Percentiles rank a stretch among this genome's conserved stretches.
Evolutionary conservation across 2,797 vertebrate genomes (phyloP).

Genomic region (Darevskia mixta): DNA sequence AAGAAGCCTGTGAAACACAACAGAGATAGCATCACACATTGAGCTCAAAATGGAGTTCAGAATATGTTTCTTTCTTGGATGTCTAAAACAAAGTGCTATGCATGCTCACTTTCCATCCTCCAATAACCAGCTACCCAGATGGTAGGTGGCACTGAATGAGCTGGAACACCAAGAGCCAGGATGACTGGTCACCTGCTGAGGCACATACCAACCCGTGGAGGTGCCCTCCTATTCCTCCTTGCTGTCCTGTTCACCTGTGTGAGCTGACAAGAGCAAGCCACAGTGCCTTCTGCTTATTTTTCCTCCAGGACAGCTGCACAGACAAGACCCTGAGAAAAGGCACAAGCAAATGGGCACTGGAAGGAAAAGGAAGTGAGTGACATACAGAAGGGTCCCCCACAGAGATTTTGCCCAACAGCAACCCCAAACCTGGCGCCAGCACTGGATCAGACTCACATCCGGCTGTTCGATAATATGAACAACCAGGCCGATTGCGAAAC

Average conservation of each 20-base stretch:
- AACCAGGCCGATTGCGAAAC: too few species aligned
- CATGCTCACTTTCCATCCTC: too few species aligned
- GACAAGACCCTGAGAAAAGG: not conserved
- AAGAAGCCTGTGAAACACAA: slow-evolving; percentile 82
- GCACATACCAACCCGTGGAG: not conserved
- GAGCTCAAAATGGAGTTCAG: slow-evolving; percentile 37
- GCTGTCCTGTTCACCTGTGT: too few species aligned
- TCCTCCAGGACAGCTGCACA: not conserved
- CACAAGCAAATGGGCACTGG: not conserved
- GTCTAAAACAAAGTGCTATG: not conserved
- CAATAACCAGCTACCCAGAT: not conserved
- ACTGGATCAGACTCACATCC: not conserved
- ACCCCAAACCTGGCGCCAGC: too few species aligned
- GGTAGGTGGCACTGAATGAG: not conserved
- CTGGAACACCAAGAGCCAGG: not conserved
- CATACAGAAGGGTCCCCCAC: not conserved
- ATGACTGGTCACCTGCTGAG: not conserved
- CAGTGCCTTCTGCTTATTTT: not conserved
- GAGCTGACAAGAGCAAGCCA: not conserved
- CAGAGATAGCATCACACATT: slow-evolving; percentile 35
- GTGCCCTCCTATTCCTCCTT: too few species aligned
- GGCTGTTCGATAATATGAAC: too few species aligned
- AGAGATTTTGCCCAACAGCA: not conserved
- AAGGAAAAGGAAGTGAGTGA: not conserved
- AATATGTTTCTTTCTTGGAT: not conserved